phyloP scores from a whole-genome alignment of 2,888 invertebrate species.

The Ormyrus nitidulus region DNA sequence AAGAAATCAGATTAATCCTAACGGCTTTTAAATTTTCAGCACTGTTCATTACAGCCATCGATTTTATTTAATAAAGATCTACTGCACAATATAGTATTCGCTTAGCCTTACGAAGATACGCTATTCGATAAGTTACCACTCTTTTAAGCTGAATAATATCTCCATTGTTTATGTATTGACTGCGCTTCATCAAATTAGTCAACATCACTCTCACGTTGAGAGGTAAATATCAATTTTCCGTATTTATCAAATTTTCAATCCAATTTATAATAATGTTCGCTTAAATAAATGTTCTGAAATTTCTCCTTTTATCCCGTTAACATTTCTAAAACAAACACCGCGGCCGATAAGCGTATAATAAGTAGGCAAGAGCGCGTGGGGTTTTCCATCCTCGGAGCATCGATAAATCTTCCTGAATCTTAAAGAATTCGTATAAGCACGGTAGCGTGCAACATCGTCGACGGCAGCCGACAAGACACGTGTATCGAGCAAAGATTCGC shows the following conservation, averaged over 20 bases:
- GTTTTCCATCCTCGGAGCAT: not conserved
- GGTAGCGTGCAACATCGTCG: conserved; percentile 1
- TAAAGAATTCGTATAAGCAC: conserved; percentile 19
- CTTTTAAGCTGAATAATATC: conserved; percentile 10
- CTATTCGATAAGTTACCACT: conserved; percentile 1
- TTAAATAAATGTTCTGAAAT: too few species aligned
- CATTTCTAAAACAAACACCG: too few species aligned
- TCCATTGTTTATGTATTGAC: conserved; percentile 15
- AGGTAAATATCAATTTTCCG: too few species aligned
- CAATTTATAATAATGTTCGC: too few species aligned
- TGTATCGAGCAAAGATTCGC: too few species aligned
- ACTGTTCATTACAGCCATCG: conserved; percentile 12
- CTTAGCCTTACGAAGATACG: conserved; percentile 1
- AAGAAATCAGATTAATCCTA: conserved; percentile 8
- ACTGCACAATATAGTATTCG: not conserved
- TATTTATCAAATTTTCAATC: too few species aligned
- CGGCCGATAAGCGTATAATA: conserved; percentile 8
- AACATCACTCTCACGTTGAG: too few species aligned
- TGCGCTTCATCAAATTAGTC: too few species aligned
- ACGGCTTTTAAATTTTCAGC: not conserved
- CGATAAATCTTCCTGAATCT: conserved; percentile 19
- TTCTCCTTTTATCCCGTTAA: too few species aligned
- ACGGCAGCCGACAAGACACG: too few species aligned
- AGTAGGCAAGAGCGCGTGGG: conserved; percentile 16
- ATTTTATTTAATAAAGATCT: not conserved